Conservation (phyloP, 2,888 invertebrate genomes). For the Phaedon cochleariae region DNA sequence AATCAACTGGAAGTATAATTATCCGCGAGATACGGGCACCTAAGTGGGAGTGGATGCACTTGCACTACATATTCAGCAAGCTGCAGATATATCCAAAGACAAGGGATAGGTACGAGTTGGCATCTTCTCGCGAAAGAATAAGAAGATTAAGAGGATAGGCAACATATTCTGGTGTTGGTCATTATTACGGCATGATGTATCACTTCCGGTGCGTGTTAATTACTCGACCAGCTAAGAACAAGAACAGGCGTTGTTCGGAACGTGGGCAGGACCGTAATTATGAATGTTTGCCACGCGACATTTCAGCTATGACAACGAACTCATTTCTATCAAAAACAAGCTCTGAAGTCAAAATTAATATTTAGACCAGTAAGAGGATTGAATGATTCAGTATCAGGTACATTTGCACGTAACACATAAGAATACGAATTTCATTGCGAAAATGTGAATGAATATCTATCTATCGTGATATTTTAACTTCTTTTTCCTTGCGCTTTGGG, state of each 20-base stretch:
- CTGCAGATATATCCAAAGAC: constrained; percentile 25
- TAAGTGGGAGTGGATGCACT: constrained; percentile 27
- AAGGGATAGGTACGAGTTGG: constrained; percentile 36
- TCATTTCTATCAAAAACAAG: neutral
- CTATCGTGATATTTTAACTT: too few species aligned
- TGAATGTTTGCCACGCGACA: neutral
- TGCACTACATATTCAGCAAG: constrained; percentile 31
- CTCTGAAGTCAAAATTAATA: too few species aligned
- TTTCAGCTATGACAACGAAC: neutral
- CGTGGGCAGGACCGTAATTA: neutral
- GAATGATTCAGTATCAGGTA: too few species aligned
- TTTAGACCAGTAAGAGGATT: too few species aligned
- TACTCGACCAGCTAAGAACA: constrained; percentile 57
- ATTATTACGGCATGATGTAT: constrained; percentile 63
- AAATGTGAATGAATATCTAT: too few species aligned
- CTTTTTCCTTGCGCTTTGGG: too few species aligned
- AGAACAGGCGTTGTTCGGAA: constrained; percentile 47
- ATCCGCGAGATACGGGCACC: constrained; percentile 14
- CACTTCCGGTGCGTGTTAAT: constrained; percentile 62
- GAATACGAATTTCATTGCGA: too few species aligned
- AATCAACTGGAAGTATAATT: constrained; percentile 17
- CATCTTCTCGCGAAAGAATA: constrained; percentile 39
- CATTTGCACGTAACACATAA: too few species aligned
- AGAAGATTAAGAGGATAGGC: constrained; percentile 44
- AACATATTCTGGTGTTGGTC: constrained; percentile 61